Conservation (phyloP, 1,140 invertebrate species). For the Drosophila athabasca region DNA sequence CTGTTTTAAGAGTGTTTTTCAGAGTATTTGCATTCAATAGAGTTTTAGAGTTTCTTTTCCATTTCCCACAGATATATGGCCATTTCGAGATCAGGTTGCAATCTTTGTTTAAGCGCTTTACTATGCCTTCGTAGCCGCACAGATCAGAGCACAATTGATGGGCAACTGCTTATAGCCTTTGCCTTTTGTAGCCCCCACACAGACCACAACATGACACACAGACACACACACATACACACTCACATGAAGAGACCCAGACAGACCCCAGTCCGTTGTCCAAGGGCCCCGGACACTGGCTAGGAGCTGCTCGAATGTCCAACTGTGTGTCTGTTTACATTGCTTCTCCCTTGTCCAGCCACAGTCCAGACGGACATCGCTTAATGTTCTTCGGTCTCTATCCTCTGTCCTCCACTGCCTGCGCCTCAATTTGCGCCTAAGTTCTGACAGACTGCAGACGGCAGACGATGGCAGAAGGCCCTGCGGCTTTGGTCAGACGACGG, state of each 20-base stretch:
- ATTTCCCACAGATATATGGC: slow-evolving; percentile 36
- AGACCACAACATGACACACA: slow-evolving; percentile 46
- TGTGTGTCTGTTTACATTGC: slow-evolving; percentile 68
- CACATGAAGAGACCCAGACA: slow-evolving; percentile 19
- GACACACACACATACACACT: slow-evolving; percentile 13
- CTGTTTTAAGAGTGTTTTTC: too few species aligned
- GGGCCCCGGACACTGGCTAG: slow-evolving; percentile 7
- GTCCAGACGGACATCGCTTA: slow-evolving; percentile 36
- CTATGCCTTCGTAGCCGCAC: slow-evolving; percentile 40
- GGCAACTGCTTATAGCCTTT: slow-evolving; percentile 44
- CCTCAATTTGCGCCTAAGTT: slow-evolving; percentile 66
- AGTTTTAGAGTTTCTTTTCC: background rate
- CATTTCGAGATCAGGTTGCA: slow-evolving; percentile 26
- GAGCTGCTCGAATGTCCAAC: slow-evolving; percentile 46
- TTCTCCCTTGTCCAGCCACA: slow-evolving; percentile 4
- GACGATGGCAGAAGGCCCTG: slow-evolving; percentile 12
- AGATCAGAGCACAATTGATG: slow-evolving; percentile 59
- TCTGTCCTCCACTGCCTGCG: slow-evolving; percentile 32
- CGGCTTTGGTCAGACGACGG: slow-evolving; percentile 18
- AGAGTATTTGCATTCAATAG: too few species aligned
- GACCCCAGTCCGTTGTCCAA: slow-evolving; percentile 3
- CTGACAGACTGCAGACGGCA: slow-evolving; percentile 16
- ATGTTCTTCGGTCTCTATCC: slow-evolving; percentile 27
- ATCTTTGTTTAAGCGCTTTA: slow-evolving; percentile 35
- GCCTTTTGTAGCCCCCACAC: slow-evolving; percentile 9